Conservation (phyloP, 2,797 vertebrate species). For the Myripristis jacobus region DNA sequence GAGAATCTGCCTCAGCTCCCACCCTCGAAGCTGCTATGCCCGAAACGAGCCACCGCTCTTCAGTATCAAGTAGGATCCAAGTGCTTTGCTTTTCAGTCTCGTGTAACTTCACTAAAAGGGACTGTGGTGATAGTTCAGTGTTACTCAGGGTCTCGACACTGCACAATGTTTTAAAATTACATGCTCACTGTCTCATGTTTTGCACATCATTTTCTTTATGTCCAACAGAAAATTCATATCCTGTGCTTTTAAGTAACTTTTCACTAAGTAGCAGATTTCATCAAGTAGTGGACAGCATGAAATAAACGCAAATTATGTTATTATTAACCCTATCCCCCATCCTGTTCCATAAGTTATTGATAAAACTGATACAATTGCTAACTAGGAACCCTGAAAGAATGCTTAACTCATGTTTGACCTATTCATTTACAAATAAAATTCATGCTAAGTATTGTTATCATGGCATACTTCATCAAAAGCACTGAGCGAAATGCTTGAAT, state of each 20-base stretch:
- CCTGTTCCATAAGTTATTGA: background rate
- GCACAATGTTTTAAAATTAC: background rate
- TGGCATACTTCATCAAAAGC: conserved; percentile 12
- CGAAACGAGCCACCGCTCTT: conserved; percentile 95
- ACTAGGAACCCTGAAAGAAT: background rate
- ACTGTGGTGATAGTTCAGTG: conserved; percentile 17
- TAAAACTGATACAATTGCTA: conserved; percentile 4
- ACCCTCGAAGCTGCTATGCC: conserved; percentile 93
- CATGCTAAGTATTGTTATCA: conserved; percentile 3
- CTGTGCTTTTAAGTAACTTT: background rate
- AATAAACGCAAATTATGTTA: conserved; percentile 22
- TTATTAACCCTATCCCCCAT: too few relatives aligned
- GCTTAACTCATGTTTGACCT: background rate
- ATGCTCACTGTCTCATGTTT: too few relatives aligned
- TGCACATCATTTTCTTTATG: too few relatives aligned
- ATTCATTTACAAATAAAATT: background rate
- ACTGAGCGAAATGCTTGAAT: conserved; percentile 12
- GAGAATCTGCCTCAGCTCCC: conserved; percentile 95
- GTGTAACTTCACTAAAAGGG: conserved; percentile 18
- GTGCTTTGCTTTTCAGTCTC: conserved; percentile 46
- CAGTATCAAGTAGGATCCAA: conserved; percentile 91
- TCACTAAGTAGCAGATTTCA: conserved; percentile 3
- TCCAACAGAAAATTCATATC: background rate
- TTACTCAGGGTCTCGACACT: background rate
- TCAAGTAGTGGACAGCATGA: conserved; percentile 8